These are phyloP conservation scores for Gonocerus acuteangulatus DNA, from an alignment of 2,888 invertebrate species.

Conservation along the genomic window DNA sequence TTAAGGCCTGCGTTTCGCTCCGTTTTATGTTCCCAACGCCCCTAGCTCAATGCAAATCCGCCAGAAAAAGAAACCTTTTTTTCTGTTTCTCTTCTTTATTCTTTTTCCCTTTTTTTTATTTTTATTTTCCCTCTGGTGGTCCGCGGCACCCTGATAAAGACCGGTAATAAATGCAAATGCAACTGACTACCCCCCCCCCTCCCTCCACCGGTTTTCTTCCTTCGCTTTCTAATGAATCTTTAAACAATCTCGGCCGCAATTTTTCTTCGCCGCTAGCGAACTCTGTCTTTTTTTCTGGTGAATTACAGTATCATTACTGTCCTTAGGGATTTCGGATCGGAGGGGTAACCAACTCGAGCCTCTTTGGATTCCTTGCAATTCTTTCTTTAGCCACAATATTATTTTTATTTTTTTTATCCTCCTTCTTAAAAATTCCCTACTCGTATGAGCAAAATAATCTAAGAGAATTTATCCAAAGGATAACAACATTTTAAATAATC, in stretches of 20 bases:
- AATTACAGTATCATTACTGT: constrained; percentile 19
- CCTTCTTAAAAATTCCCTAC: too few relatives aligned
- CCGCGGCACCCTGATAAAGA: constrained; percentile 27
- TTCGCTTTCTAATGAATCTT: constrained; percentile 32
- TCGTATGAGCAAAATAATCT: too few relatives aligned
- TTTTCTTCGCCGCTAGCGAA: not conserved
- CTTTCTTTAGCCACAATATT: too few relatives aligned
- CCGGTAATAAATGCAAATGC: constrained; percentile 35
- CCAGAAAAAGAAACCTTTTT: not conserved
- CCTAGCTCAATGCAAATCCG: constrained; percentile 15
- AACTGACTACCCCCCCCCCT: constrained; percentile 9
- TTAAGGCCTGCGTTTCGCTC: not conserved
- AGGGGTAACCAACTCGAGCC: too few relatives aligned
- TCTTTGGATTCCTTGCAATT: too few relatives aligned
- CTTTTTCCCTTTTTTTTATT: constrained; percentile 1
- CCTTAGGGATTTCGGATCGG: constrained; percentile 4
- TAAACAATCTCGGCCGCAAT: constrained; percentile 29
- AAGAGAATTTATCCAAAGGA: too few relatives aligned
- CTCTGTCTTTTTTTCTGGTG: not conserved
- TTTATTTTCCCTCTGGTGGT: not conserved
- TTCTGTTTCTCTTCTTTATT: not conserved
- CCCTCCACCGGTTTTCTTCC: constrained; percentile 26
- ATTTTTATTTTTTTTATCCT: too few relatives aligned
- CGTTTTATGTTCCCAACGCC: constrained; percentile 17
- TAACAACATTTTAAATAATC: too few relatives aligned